Evolutionary conservation across 2,797 vertebrate genomes (phyloP).

Genomic region (Zenarchopterus dispar): DNA sequence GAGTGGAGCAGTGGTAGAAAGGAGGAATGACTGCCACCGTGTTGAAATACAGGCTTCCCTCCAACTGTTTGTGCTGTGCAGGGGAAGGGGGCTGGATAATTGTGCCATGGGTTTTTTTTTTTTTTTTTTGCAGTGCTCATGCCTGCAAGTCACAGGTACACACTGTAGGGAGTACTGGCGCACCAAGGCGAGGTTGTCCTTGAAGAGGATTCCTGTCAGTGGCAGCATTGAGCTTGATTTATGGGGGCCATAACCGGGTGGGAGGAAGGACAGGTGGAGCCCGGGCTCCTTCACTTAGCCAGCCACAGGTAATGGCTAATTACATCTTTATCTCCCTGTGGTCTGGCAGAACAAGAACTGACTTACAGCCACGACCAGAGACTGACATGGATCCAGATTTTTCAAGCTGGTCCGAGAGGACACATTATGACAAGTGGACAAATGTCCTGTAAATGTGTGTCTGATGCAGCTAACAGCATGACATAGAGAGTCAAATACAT

Average conservation of each 20-base stretch:
- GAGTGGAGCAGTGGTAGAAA: slow-evolving; percentile 48
- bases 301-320: slow-evolving; percentile 80
- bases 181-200: slow-evolving; percentile 74
- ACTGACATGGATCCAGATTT: slow-evolving; percentile 61
- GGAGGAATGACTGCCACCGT: slow-evolving; percentile 41
- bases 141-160: slow-evolving; percentile 64
- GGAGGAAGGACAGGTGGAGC: slow-evolving; percentile 73
- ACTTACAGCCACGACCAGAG: slow-evolving; percentile 54
- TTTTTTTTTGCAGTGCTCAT: slow-evolving; percentile 49
- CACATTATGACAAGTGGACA: slow-evolving; percentile 54
- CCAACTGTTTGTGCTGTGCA: slow-evolving; percentile 66
- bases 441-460: slow-evolving; percentile 57
- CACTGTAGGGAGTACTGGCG: slow-evolving; percentile 43
- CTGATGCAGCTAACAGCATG: slow-evolving; percentile 69
- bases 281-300: slow-evolving; percentile 72
- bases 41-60: slow-evolving; percentile 47
- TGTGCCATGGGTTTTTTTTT: slow-evolving; percentile 66
- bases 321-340: slow-evolving; percentile 80
- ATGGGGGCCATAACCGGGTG: slow-evolving; percentile 76
- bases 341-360: slow-evolving; percentile 60
- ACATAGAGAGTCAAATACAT: slow-evolving; percentile 57
- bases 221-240: slow-evolving; percentile 83
- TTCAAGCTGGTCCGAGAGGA: slow-evolving; percentile 55
- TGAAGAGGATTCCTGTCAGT: slow-evolving; percentile 81
- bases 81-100: slow-evolving; percentile 66